These are phyloP conservation scores for Apus apus DNA, from an alignment of 2,113 vertebrate genomes.

Conservation along the genomic window DNA sequence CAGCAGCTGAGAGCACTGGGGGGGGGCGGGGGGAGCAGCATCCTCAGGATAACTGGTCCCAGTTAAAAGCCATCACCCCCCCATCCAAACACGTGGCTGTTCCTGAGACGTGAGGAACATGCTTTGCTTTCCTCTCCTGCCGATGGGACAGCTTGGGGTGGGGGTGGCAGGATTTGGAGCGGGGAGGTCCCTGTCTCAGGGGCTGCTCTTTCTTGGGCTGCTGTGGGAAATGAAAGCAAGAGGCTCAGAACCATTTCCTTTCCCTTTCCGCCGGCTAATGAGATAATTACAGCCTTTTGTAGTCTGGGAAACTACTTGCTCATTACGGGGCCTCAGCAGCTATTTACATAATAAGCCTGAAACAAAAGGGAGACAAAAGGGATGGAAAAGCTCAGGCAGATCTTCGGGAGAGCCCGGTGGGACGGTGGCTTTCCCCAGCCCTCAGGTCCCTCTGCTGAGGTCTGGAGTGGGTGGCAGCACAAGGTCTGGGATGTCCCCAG, in stretches of 20 bases:
- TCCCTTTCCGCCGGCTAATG: conserved; percentile 57
- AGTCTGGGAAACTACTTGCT: conserved; percentile 60
- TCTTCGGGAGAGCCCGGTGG: background rate
- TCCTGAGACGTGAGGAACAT: background rate
- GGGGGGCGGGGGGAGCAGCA: background rate
- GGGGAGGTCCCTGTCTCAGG: background rate
- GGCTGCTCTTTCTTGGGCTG: background rate
- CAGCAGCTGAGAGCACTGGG: background rate
- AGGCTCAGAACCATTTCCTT: background rate
- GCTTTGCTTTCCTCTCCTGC: background rate
- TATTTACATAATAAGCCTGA: conserved; percentile 58
- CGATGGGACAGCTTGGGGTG: background rate
- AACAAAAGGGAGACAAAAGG: conserved; percentile 39
- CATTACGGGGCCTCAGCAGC: conserved; percentile 50
- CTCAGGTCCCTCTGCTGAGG: background rate
- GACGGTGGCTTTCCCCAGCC: background rate
- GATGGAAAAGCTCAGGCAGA: conserved; percentile 42
- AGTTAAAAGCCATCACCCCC: background rate
- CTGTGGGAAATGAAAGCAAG: conserved; percentile 19
- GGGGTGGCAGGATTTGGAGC: background rate
- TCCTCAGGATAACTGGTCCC: background rate
- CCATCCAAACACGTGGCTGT: background rate
- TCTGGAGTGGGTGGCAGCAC: background rate
- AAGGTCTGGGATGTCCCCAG: background rate
- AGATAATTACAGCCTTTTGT: conserved; percentile 72